Conservation (phyloP, 2,113 vertebrate species). For the Brachypteracias leptosomus region DNA sequence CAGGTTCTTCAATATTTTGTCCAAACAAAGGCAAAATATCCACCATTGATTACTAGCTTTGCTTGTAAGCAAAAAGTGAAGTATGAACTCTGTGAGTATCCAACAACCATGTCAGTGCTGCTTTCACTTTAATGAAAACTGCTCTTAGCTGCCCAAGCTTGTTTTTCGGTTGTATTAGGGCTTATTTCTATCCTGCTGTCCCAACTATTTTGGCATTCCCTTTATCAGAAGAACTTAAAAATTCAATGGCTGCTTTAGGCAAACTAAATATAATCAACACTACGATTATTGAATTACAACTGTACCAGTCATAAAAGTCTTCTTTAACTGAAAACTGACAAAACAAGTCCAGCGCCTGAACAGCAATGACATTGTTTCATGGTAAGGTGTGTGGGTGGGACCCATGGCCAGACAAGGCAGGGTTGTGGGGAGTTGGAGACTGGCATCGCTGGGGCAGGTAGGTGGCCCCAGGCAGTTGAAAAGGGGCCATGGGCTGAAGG, state of each 20-base stretch:
- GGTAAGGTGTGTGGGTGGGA: neutral
- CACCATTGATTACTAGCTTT: neutral
- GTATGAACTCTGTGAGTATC: neutral
- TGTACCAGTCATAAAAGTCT: neutral
- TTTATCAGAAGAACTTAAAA: neutral
- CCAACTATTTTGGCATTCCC: neutral
- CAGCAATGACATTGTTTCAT: neutral
- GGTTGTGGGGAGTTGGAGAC: neutral
- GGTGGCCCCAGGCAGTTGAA: neutral
- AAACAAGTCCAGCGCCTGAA: neutral
- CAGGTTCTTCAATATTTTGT: neutral
- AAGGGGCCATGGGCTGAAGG: rapidly evolving
- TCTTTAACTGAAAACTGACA: neutral
- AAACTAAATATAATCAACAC: neutral
- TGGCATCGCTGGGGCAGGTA: rapidly evolving
- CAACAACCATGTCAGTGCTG: neutral
- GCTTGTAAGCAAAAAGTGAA: neutral
- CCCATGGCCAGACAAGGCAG: neutral
- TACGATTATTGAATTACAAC: neutral
- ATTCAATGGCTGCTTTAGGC: neutral
- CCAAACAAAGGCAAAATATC: neutral
- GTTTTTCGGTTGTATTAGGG: neutral
- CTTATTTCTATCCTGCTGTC: neutral
- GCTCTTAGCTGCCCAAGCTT: neutral
- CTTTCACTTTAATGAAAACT: neutral